Evolutionary conservation across 2,888 invertebrate genomes (phyloP).

Genomic region (Tachina grossa): DNA sequence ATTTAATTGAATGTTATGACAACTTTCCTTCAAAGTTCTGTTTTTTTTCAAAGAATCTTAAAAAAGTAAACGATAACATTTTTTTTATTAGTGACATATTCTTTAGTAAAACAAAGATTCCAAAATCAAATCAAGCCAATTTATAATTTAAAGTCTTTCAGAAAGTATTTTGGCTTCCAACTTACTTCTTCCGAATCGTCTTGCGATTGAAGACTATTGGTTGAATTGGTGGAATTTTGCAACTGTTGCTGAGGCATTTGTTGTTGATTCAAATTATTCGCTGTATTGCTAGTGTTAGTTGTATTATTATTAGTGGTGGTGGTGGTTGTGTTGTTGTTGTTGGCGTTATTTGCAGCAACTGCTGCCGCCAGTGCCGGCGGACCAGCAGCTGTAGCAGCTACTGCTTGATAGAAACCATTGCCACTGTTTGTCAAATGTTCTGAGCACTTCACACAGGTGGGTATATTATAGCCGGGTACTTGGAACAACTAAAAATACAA

Average conservation of each 20-base stretch:
- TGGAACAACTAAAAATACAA: conserved; percentile 80
- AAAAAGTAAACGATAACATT: conserved; percentile 20
- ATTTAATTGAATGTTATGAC: too few species aligned
- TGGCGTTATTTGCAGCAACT: conserved; percentile 73
- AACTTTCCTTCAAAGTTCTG: conserved; percentile 48
- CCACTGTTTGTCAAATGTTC: conserved; percentile 81
- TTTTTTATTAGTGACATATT: neutral
- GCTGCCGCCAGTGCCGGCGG: conserved; percentile 76
- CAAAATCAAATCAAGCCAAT: neutral
- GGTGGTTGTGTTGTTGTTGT: conserved; percentile 68
- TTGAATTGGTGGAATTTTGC: conserved; percentile 79
- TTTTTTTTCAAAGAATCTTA: neutral
- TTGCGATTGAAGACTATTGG: conserved; percentile 81
- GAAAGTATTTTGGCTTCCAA: conserved; percentile 26
- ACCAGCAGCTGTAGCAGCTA: conserved; percentile 76
- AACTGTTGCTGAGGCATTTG: conserved; percentile 75
- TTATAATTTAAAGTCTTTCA: neutral
- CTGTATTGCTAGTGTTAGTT: conserved; percentile 73
- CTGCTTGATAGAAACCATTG: conserved; percentile 82
- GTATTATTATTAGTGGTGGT: conserved; percentile 57
- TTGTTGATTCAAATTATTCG: conserved; percentile 76
- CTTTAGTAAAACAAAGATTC: neutral
- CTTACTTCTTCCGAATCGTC: conserved; percentile 81
- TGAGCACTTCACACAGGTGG: conserved; percentile 83
- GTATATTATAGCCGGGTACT: conserved; percentile 83